Evolutionary conservation across 2,113 vertebrate species (phyloP), one percentile per base, ranked within the genome.

Genomic region (Passer montanus): DNA sequence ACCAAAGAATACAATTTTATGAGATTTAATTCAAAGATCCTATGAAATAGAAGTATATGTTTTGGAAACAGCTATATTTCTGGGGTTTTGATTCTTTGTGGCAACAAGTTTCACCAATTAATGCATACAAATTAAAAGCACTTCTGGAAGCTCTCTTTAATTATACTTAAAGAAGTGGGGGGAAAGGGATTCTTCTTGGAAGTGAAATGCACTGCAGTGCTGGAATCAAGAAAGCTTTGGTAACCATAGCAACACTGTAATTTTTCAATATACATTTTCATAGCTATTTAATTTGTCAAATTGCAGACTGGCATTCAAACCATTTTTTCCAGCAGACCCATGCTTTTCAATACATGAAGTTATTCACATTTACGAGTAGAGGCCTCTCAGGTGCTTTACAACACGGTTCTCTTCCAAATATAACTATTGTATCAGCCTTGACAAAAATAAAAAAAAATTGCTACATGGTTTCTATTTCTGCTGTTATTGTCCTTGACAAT

Each of bases 271-370:
- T 31, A 81, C 56, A 59, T 92, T 87, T 89, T 87, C 77, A 89
- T 24, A 92, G 64, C 47, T 82, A 68, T 56, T 75, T 92, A 67
- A 92, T 87, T 84, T 81, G 53, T 41, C 41, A 94, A 95, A 86
- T 89, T 60, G 73, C 26, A 94, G 55, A 23, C 64, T 75, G 41
- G 37, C 24, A 95, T 72, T 91, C 91, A 89, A 94, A 27, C 10
- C 4, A 15, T 43, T 87, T 89, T 67, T 75, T 33, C 39, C 69
- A 84, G 27, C 8, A 7, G 66, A 81, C 31, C 12, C 28, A 30
- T 49, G 49, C 27, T 82, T 75, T 92, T 87, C 89, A 84, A 46
- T 37, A 59, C 28, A 43, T 27, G 22, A 81, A 96, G 26, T 64
- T 70, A 75, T 75, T 87, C 33, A 27, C 68, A 58, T 69, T 89